phyloP scores from a whole-genome alignment of 2,113 vertebrate species.

The Hyperoodon ampullatus region DNA sequence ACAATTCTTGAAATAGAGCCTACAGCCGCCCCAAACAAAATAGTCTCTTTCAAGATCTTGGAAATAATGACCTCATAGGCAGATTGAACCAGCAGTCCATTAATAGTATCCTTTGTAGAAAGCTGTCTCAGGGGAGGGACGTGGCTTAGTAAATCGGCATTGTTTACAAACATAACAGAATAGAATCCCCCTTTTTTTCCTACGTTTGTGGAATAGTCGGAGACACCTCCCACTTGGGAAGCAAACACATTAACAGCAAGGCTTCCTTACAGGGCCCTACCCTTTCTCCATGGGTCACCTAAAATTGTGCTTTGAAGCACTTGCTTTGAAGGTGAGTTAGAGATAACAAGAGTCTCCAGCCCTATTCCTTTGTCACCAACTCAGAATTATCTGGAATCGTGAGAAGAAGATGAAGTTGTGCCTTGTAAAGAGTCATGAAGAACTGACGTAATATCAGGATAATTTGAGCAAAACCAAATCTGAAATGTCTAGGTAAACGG shows the following conservation, averaged over 20 bases:
- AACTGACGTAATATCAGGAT: neutral
- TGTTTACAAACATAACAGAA: conserved; percentile 83
- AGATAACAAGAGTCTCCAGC: neutral
- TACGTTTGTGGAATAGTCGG: neutral
- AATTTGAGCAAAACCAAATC: conserved; percentile 38
- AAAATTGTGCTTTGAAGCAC: conserved; percentile 16
- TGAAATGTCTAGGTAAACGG: neutral
- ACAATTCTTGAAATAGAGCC: conserved; percentile 82
- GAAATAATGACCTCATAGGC: conserved; percentile 86
- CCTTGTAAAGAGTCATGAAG: neutral
- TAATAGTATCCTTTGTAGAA: conserved; percentile 81
- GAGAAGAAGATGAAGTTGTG: neutral
- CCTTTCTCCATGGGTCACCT: neutral
- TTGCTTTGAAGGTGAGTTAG: conserved; percentile 57
- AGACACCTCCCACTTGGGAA: conserved; percentile 25
- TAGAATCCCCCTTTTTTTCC: neutral
- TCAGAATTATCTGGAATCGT: conserved; percentile 36
- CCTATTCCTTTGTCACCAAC: conserved; percentile 18
- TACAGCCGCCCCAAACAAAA: conserved; percentile 78
- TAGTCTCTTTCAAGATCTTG: conserved; percentile 84
- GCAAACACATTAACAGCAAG: conserved; percentile 19
- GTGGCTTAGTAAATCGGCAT: conserved; percentile 73
- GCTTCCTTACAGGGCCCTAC: neutral
- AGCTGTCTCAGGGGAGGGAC: conserved; percentile 70
- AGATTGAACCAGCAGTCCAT: conserved; percentile 80